These are phyloP conservation scores for Oreochromis grahami DNA, from an alignment of 2,797 vertebrate species.

Conservation along the genomic window DNA sequence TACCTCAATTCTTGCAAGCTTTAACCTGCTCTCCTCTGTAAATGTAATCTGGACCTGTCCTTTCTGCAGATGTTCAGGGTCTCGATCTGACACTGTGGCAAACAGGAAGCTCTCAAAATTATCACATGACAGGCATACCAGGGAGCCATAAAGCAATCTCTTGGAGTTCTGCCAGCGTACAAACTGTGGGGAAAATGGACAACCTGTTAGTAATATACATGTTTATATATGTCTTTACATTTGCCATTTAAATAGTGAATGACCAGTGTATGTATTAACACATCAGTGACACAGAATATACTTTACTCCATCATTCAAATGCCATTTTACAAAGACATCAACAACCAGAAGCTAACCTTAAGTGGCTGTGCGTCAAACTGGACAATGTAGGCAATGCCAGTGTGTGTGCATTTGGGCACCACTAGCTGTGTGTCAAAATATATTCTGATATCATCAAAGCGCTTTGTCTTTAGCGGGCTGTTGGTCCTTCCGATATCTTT, in stretches of 20 bases:
- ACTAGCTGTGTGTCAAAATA: constrained; percentile 83
- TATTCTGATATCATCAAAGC: constrained; percentile 87
- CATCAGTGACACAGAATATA: background rate
- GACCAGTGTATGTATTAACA: background rate
- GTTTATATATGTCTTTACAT: background rate
- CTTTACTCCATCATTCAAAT: background rate
- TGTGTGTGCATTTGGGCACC: constrained; percentile 76
- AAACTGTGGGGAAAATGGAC: constrained; percentile 59
- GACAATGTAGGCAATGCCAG: constrained; percentile 83
- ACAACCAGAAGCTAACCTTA: constrained; percentile 54
- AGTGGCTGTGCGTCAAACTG: constrained; percentile 83
- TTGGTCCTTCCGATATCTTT: constrained; percentile 32
- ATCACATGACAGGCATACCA: constrained; percentile 91
- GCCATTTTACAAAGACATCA: background rate
- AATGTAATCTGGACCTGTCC: constrained; percentile 85
- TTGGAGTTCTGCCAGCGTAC: constrained; percentile 94
- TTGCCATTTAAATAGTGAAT: background rate
- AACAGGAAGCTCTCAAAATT: constrained; percentile 89
- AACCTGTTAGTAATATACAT: background rate
- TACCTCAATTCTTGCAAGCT: constrained; percentile 74
- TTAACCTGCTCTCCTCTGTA: constrained; percentile 76
- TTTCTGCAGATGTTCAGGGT: constrained; percentile 65
- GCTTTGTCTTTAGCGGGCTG: constrained; percentile 65
- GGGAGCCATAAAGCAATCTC: constrained; percentile 87
- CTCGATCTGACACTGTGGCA: constrained; percentile 85